phyloP scores from a whole-genome alignment of 2,113 vertebrate genomes.

The Vicugna pacos region DNA sequence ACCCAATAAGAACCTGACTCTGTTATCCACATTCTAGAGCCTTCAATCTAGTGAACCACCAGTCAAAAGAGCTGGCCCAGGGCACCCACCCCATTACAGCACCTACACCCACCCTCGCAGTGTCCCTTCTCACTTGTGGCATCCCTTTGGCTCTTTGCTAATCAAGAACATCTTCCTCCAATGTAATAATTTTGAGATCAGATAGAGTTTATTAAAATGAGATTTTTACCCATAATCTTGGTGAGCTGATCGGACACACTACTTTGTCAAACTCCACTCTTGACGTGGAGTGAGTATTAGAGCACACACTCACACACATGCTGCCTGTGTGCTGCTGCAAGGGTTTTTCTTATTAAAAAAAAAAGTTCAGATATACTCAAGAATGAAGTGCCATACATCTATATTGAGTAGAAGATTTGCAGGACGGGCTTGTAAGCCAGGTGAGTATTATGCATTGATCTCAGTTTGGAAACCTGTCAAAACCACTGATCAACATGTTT shows the following conservation, averaged over 20 bases:
- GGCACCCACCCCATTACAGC: fast-evolving
- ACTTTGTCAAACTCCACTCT: not conserved
- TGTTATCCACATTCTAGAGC: not conserved
- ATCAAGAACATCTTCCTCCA: not conserved
- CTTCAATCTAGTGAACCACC: not conserved
- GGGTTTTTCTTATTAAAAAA: not conserved
- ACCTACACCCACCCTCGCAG: not conserved
- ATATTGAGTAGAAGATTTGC: not conserved
- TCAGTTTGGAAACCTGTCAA: conserved; percentile 38
- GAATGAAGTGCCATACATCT: not conserved
- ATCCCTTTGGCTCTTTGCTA: not conserved
- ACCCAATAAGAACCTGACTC: not conserved
- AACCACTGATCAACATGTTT: not conserved
- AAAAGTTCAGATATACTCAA: not conserved
- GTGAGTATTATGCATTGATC: not conserved
- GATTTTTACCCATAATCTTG: not conserved
- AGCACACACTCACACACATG: not conserved
- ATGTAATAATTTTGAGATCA: not conserved
- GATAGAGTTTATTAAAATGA: not conserved
- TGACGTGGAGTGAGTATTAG: fast-evolving
- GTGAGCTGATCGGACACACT: not conserved
- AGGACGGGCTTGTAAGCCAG: not conserved
- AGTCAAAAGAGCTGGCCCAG: not conserved
- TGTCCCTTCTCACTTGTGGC: fast-evolving
- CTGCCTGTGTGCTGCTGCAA: not conserved